Evolutionary conservation across 2,113 vertebrate species (phyloP).

Genomic region (Abramis brama): DNA sequence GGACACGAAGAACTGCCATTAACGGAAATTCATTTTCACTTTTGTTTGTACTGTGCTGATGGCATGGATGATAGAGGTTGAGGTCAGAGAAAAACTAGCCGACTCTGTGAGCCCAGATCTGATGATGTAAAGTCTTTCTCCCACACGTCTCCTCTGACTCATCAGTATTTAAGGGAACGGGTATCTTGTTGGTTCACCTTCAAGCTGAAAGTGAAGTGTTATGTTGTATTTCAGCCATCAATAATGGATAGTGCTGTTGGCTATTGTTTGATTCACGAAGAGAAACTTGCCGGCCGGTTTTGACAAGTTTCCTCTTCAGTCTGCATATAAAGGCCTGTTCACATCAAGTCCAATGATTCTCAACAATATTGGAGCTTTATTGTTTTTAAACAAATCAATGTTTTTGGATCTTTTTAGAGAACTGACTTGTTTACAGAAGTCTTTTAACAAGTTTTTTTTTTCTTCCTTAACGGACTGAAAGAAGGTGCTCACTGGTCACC

Average conservation of each 20-base stretch:
- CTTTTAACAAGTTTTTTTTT: neutral
- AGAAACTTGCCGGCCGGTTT: neutral
- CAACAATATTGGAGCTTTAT: neutral
- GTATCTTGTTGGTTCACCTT: conserved; percentile 20
- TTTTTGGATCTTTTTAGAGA: neutral
- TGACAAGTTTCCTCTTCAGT: conserved; percentile 10
- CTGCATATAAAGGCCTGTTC: neutral
- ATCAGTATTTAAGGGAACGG: conserved; percentile 5
- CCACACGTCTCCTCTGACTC: conserved; percentile 28
- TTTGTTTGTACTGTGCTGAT: conserved; percentile 30
- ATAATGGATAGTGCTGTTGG: conserved; percentile 24
- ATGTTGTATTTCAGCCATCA: conserved; percentile 14
- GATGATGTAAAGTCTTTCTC: conserved; percentile 20
- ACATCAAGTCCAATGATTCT: neutral
- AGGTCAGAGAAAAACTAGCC: neutral
- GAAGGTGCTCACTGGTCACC: neutral
- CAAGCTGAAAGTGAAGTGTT: conserved; percentile 17
- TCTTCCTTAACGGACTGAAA: neutral
- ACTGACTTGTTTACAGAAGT: neutral
- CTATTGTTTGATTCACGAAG: conserved; percentile 14
- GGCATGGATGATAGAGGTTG: conserved; percentile 28
- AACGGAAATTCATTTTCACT: conserved; percentile 18
- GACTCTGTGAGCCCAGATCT: conserved; percentile 8
- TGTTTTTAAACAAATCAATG: neutral
- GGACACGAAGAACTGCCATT: conserved; percentile 28